These are phyloP conservation scores for Erpornis zantholeuca DNA, from an alignment of 2,113 vertebrate genomes.

Conservation along the genomic window DNA sequence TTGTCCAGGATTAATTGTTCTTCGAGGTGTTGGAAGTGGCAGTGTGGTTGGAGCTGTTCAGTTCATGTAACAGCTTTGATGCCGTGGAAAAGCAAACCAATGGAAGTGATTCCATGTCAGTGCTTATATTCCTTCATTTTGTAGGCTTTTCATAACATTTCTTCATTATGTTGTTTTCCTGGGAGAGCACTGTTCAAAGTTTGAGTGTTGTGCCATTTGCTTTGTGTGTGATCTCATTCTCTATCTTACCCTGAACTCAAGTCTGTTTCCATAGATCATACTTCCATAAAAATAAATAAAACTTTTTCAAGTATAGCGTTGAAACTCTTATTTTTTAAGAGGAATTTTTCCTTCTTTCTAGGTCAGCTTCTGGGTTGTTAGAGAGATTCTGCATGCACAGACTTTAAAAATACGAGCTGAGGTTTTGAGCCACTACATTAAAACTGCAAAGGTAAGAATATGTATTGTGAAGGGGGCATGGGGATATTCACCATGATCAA, in stretches of 20 bases:
- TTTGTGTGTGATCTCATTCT: background rate
- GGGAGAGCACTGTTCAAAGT: background rate
- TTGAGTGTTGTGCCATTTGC: background rate
- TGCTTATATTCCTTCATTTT: background rate
- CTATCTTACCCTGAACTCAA: background rate
- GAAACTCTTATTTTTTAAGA: background rate
- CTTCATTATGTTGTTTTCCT: background rate
- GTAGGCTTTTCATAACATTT: background rate
- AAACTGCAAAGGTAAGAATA: slow-evolving; percentile 93
- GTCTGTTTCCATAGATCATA: background rate
- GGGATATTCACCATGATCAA: background rate
- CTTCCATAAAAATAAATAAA: background rate
- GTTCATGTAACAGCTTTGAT: background rate
- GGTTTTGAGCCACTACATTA: slow-evolving; percentile 97
- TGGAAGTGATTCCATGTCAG: background rate
- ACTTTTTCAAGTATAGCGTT: background rate
- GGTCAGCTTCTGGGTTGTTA: slow-evolving; percentile 99
- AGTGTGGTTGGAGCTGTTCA: background rate
- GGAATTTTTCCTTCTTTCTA: slow-evolving; percentile 52
- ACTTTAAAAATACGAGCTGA: slow-evolving; percentile 98
- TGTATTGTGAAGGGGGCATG: background rate
- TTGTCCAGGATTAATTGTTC: background rate
- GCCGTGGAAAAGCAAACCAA: background rate
- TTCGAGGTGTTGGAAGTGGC: background rate
- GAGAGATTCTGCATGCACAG: slow-evolving; percentile 97